A percentile compares a stretch with the other conserved stretches of the same genome.
These are phyloP conservation scores for Podiceps cristatus DNA, from an alignment of 2,113 vertebrate species.

Conservation along the genomic window DNA sequence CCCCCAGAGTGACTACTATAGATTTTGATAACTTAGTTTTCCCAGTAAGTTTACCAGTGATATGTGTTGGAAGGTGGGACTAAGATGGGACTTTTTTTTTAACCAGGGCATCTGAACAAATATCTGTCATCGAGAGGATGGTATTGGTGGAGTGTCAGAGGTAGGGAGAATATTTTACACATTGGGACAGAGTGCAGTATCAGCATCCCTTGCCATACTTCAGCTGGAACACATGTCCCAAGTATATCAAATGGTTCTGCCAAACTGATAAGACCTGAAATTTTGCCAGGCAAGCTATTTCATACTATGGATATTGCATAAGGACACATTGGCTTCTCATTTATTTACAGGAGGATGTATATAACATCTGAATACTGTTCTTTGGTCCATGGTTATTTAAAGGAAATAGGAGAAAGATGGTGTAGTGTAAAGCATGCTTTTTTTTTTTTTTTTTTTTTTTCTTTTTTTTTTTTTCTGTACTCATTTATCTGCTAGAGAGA, in stretches of 20 bases:
- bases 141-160: slow-evolving; percentile 5
- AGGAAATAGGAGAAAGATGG: background rate
- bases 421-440: background rate
- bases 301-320: background rate
- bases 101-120: slow-evolving; percentile 17
- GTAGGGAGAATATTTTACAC: slow-evolving; percentile 12
- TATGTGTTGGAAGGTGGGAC: background rate
- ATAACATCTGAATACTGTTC: background rate
- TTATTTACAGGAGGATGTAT: background rate
- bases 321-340: background rate
- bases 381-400: background rate
- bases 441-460: background rate
- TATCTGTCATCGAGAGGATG: background rate
- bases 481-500: background rate
- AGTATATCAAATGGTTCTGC: background rate
- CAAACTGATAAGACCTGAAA: slow-evolving; percentile 49
- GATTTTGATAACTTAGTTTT: background rate
- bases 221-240: background rate
- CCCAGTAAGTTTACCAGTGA: background rate
- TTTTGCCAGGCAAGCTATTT: background rate
- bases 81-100: background rate
- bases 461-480: background rate
- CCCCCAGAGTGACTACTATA: background rate
- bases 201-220: background rate
- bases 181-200: background rate